Conservation (phyloP, 2,113 vertebrate species). For the Halcyon malimbica region DNA sequence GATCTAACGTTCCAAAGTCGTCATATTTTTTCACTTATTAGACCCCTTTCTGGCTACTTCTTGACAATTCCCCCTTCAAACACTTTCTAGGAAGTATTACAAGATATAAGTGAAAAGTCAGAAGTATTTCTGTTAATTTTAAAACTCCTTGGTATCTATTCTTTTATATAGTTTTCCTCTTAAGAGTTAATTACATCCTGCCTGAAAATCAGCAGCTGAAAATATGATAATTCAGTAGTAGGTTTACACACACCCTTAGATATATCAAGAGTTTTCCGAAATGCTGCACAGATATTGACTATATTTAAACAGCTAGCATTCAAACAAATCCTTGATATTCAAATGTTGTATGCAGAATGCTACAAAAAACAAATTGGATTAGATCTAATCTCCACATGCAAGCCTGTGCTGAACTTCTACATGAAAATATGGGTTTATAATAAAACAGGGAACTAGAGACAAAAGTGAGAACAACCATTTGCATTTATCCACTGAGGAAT, state of each 20-base stretch:
- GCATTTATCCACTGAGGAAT: background rate
- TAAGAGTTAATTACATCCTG: background rate
- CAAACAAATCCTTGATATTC: slow-evolving; percentile 46
- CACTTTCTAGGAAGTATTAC: background rate
- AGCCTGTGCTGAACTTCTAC: background rate
- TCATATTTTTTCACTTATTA: background rate
- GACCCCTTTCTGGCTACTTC: background rate
- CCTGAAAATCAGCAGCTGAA: background rate
- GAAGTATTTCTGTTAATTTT: background rate
- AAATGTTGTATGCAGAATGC: background rate
- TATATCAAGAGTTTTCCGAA: background rate
- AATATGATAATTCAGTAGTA: background rate
- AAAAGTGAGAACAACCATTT: background rate
- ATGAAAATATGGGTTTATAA: background rate
- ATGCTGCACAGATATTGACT: background rate
- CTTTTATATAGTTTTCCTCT: background rate
- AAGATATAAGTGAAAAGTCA: background rate
- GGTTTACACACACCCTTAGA: background rate
- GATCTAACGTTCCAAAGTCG: background rate
- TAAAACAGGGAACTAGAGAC: background rate
- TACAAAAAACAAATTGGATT: slow-evolving; percentile 5
- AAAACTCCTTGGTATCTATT: background rate
- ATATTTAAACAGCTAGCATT: background rate
- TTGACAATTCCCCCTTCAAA: background rate
- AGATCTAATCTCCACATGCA: background rate